A percentile compares a stretch with the other conserved stretches of the same genome.
Evolutionary conservation across 1,140 invertebrate species (phyloP).

Genomic region (Adoxophyes honmai): DNA sequence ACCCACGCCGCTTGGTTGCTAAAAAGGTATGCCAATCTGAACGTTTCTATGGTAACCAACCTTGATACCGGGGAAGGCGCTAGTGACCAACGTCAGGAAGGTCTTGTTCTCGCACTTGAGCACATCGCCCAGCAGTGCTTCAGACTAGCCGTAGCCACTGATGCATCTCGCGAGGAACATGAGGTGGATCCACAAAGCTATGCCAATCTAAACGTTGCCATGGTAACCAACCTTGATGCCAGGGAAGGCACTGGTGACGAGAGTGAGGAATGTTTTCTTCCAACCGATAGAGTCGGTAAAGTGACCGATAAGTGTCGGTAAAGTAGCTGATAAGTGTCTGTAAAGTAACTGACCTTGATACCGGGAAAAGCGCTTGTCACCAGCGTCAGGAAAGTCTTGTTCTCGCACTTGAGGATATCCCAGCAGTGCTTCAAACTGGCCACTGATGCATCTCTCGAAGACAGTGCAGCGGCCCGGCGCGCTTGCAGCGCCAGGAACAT

Average conservation of each 20-base stretch:
- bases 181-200: no score
- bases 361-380: conserved; percentile 95
- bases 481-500: conserved; percentile 96
- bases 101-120: conserved; percentile 92
- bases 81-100: conserved; percentile 94
- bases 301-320: no score
- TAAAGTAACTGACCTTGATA: conserved; percentile 81
- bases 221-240: conserved; percentile 82
- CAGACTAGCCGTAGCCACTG: conserved; percentile 88
- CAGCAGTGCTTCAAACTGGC: conserved; percentile 93
- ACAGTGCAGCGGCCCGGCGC: conserved; percentile 86
- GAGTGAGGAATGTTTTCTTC: conserved; percentile 91
- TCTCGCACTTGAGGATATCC: conserved; percentile 94
- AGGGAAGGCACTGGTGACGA: conserved; percentile 95
- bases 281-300: no score
- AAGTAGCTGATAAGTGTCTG: no score
- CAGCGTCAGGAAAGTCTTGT: conserved; percentile 91
- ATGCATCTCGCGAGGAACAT: conserved; percentile 93
- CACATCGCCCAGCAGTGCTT: conserved; percentile 96
- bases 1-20: no score
- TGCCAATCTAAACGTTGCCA: no score
- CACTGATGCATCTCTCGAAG: conserved; percentile 89
- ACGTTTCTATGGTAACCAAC: conserved; percentile 73
- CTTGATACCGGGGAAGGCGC: conserved; percentile 92
- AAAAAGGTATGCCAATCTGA: no score